phyloP scores from a whole-genome alignment of 30 jellyfish, hydroid and myxozoan species.

The Nemopilema nomurai region DNA sequence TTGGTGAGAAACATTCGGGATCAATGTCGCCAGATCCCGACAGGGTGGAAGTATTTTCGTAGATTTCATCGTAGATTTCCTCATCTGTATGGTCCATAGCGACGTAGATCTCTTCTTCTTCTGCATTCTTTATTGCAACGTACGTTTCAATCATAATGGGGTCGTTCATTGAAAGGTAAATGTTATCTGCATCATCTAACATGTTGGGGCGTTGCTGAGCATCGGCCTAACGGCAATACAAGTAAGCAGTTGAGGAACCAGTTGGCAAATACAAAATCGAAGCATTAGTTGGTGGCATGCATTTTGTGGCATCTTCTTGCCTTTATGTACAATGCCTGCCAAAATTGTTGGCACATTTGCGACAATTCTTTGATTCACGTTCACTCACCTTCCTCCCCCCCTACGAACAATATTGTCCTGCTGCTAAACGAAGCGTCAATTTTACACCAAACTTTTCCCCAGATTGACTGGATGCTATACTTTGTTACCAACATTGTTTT shows the following conservation, averaged over 20 bases:
- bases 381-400: no score
- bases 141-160: conserved; percentile 2
- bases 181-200: conserved; percentile 19
- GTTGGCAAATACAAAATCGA: background rate
- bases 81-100: conserved; percentile 27
- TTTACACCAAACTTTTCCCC: no score
- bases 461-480: no score
- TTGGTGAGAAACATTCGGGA: background rate
- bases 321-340: no score
- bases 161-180: conserved; percentile 27
- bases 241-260: background rate
- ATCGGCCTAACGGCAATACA: conserved; percentile 23
- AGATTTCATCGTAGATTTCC: conserved; percentile 4
- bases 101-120: conserved; percentile 14
- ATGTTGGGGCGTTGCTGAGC: conserved; percentile 47
- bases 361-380: no score
- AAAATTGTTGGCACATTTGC: no score
- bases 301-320: no score
- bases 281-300: background rate
- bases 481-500: no score
- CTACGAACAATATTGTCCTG: no score
- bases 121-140: background rate
- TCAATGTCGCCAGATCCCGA: background rate
- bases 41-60: background rate
- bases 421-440: no score